These are phyloP conservation scores for Lanius collurio DNA, from an alignment of 2,113 vertebrate species.

Conservation along the genomic window DNA sequence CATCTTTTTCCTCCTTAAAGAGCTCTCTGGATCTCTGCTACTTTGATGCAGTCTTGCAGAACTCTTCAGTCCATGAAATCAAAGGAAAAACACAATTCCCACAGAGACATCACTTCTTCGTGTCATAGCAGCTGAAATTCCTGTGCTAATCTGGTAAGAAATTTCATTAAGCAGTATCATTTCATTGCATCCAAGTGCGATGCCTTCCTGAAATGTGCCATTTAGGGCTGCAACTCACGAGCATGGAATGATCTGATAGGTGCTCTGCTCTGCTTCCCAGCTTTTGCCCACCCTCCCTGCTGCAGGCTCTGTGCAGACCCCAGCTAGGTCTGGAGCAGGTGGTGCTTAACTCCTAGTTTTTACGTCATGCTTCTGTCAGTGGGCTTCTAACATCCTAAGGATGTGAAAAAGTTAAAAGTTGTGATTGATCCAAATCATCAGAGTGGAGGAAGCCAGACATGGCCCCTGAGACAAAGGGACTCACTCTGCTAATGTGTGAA, in stretches of 20 bases:
- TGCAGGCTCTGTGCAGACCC: not conserved
- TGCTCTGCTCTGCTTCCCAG: not conserved
- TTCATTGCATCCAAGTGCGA: not conserved
- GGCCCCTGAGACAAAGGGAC: not conserved
- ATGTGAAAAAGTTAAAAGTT: not conserved
- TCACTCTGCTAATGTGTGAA: not conserved
- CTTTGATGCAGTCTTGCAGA: not conserved
- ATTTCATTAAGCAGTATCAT: not conserved
- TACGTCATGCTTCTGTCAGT: not conserved
- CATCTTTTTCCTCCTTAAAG: not conserved
- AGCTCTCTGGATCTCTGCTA: not conserved
- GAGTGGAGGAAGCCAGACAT: not conserved
- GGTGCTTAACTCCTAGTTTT: not conserved
- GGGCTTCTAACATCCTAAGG: not conserved
- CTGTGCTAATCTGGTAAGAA: not conserved
- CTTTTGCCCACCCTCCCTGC: not conserved
- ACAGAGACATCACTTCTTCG: not conserved
- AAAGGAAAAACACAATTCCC: conserved; percentile 18
- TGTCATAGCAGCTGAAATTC: conserved; percentile 18
- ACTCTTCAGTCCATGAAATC: not conserved
- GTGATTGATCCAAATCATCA: not conserved
- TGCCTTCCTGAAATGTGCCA: not conserved
- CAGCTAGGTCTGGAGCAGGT: not conserved
- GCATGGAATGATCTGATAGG: not conserved
- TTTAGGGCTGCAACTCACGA: not conserved